Base-by-base conservation (phyloP, 2,797 vertebrate species). In the Natrix natrix region DNA sequence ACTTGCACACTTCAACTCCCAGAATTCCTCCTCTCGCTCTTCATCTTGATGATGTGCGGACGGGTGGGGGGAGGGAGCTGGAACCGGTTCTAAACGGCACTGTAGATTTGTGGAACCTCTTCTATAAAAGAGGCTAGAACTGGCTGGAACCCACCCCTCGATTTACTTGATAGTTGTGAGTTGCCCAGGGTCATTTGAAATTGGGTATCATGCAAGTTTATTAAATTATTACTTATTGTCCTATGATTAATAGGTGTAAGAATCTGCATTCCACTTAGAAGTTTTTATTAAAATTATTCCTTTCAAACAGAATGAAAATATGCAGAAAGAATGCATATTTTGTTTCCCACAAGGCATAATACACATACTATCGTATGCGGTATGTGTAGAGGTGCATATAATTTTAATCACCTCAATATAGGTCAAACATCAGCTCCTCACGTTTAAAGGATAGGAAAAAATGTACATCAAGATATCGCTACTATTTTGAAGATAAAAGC, bases 401-500 rank as follows among this genome's bases (percentile, higher is more conserved):
- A 78, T 43, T 78, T 95, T 86, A 92, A 90, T 28, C 61, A 61
- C 92, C 4, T 89, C 93, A 92, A 86, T 86, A 48, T 86, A 60
- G 48, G 56, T 17, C 56, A 83, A 86, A 66, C 43, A 86, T 54
- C 52, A 14, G 13, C 17, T 94, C 92, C 57, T 48, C 78, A 20
- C 94, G 92, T 88, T 94, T 92, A 91, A 92, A 61, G 88, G 74
- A 60, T 28, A 57, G 24, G 1, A 59, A 78, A 74, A 74, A 6
- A 91, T 88, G 8, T 93, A 26, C 94, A 93, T 92, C 83, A 94
- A 94, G 0, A 54, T 95, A 91, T 96, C 55, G 94, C 91, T 94
- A 95, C 91, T 93, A 92, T 93, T 93, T 92, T 55, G 95, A 92
- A 96, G 88, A 96, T 94, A 96, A 94, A 95, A 86, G 48, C 48